Base-by-base conservation (phyloP, 2,113 vertebrate genomes). In the Charina bottae region DNA sequence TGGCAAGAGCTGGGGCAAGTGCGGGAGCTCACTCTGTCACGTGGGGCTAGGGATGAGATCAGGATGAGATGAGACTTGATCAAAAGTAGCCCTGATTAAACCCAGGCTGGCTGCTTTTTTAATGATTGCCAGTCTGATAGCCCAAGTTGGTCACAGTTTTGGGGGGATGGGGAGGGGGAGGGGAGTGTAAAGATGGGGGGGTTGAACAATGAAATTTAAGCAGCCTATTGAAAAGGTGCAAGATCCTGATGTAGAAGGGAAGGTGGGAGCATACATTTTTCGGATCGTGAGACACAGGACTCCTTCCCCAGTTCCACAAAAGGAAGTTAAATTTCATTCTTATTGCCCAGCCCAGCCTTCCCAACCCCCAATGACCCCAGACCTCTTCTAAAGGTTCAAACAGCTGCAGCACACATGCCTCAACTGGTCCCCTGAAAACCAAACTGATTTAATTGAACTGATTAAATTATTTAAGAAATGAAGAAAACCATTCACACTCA, bases 81-180 rank as follows among this genome's bases (percentile, higher is more conserved):
- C 21, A 72, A 62, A 62, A 90, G 33, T 33, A 10, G 86, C 46
- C 21, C 84, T 17, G 26, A 68, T 42, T 64, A 55, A 56, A 15
- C 24, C n/a, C 5, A 37, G 11, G 6, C 15, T 8, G 19, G 42
- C 1, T 4, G 72, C 13, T 12, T 88, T 64, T 64, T 10, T 54
- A 0, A 15, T 0, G 33, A 49, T 49, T 89, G 0, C 0, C 46
- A 59, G 33, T 85, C 33, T 93, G 84, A 93, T 85, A 89, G n/a
- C 59, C 58, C 90, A 62, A 85, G 11, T 2, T n/a, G 24, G 46
- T 90, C 26, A 53, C 60, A 59, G 12, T 53, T 62, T n/a, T 24
- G 23, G 42, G 68, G 68, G 17, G 33, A 7, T n/a, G 17, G 33
- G 17, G 33, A 7, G 68, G 17, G 33, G 17, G 68, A 19, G n/a